These are phyloP conservation scores for Tragulus kanchil DNA, from an alignment of 2,113 vertebrate species.

Conservation along the genomic window DNA sequence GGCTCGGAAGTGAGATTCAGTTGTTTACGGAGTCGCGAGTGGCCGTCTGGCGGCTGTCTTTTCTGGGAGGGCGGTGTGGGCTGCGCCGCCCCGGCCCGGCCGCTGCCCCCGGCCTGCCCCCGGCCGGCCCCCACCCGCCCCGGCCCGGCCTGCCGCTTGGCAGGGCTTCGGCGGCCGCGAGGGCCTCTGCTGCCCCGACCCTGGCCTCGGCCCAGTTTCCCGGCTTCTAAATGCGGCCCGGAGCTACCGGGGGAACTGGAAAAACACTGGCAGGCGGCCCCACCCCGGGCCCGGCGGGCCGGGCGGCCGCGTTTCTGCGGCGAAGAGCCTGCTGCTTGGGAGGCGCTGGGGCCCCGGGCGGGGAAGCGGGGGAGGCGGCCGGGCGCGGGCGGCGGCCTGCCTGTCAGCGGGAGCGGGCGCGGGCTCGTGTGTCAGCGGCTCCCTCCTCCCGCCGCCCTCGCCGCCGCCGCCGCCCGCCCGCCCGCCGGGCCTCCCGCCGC, in stretches of 20 bases:
- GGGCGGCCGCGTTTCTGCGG: constrained; percentile 72
- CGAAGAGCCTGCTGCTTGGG: constrained; percentile 80
- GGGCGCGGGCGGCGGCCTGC: constrained; percentile 85
- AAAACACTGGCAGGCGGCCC: constrained; percentile 81
- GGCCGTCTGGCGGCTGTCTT: background rate
- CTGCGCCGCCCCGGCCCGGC: background rate
- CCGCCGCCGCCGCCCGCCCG: constrained; percentile 61
- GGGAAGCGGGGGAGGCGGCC: constrained; percentile 74
- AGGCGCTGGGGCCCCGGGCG: constrained; percentile 75
- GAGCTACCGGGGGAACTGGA: constrained; percentile 80
- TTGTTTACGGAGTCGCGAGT: background rate
- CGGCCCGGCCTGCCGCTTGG: background rate
- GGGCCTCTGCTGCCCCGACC: constrained; percentile 61
- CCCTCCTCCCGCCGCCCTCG: constrained; percentile 87
- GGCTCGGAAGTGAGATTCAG: background rate
- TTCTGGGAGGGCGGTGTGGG: background rate
- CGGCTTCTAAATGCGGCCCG: constrained; percentile 62
- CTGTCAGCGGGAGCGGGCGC: constrained; percentile 90
- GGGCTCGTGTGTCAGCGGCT: constrained; percentile 95
- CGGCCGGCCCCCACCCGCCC: background rate
- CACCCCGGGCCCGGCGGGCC: constrained; percentile 68
- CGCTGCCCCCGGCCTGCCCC: background rate
- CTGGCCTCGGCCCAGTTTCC: constrained; percentile 66
- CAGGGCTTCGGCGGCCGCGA: background rate
- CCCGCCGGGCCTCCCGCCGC: constrained; percentile 86